phyloP scores from a whole-genome alignment of 35 echinoderm and acorn worm species.

The Stichopus chloronotus region DNA sequence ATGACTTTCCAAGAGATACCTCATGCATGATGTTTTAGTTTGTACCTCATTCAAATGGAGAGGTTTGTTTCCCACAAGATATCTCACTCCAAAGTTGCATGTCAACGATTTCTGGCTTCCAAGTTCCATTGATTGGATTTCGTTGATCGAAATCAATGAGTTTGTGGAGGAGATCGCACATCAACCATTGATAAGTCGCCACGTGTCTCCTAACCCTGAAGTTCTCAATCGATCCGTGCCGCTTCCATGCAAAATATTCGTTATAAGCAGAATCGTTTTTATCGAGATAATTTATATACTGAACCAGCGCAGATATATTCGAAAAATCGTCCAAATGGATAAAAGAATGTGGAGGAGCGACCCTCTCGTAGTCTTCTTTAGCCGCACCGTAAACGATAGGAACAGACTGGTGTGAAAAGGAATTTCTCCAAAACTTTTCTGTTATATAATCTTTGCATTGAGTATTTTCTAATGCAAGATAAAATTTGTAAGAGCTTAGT shows the following conservation, averaged over 20 bases:
- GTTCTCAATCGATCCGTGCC: neutral
- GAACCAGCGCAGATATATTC: conserved; percentile 46
- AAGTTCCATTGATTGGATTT: neutral
- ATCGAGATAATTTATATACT: conserved; percentile 69
- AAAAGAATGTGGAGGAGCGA: conserved; percentile 65
- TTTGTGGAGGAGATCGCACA: neutral
- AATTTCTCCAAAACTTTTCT: conserved; percentile 72
- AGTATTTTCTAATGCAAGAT: conserved; percentile 4
- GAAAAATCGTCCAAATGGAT: conserved; percentile 71
- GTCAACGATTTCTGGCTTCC: neutral
- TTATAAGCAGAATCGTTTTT: conserved; percentile 57
- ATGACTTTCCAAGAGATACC: no score
- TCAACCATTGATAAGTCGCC: neutral
- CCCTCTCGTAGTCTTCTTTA: conserved; percentile 47
- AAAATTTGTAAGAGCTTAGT: conserved; percentile 26
- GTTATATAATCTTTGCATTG: conserved; percentile 50
- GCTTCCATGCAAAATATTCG: conserved; percentile 65
- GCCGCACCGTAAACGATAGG: conserved; percentile 48
- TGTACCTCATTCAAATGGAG: neutral
- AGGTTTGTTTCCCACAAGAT: neutral
- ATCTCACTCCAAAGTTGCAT: neutral
- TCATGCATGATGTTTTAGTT: no score
- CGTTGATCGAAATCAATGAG: neutral
- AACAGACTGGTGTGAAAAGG: conserved; percentile 53
- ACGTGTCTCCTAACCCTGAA: neutral